Evolutionary conservation across 2,888 invertebrate species (phyloP).

Genomic region (Euclidia mi): DNA sequence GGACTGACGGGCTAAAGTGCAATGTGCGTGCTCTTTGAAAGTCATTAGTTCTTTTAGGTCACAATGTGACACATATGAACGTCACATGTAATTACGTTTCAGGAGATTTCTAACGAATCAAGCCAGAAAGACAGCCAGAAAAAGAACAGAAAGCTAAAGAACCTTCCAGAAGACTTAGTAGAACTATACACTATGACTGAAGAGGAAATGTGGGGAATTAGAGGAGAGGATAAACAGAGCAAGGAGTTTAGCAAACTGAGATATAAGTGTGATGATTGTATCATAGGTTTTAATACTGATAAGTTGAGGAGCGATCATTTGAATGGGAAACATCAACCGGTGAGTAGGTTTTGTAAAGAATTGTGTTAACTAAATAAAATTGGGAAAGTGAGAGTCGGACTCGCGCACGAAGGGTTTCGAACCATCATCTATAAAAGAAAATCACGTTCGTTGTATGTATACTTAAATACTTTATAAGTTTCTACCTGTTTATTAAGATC

Average conservation of each 20-base stretch:
- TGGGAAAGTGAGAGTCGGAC: no score
- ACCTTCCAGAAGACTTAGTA: conserved; percentile 73
- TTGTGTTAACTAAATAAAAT: no score
- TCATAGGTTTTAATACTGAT: conserved; percentile 73
- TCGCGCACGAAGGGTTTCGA: no score
- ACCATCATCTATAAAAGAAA: no score
- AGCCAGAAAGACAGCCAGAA: conserved; percentile 8
- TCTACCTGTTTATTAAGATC: no score
- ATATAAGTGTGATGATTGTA: conserved; percentile 71
- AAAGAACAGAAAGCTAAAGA: conserved; percentile 67
- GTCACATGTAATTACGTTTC: not conserved
- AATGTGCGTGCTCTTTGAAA: no score
- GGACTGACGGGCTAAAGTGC: no score
- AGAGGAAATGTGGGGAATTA: conserved; percentile 74
- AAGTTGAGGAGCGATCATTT: conserved; percentile 71
- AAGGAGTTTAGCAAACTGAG: conserved; percentile 67
- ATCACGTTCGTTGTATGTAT: no score
- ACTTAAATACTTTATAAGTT: no score
- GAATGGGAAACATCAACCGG: conserved; percentile 73
- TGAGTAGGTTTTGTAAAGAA: conserved; percentile 50
- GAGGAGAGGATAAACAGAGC: conserved; percentile 64
- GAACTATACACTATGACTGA: conserved; percentile 73
- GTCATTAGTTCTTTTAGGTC: no score
- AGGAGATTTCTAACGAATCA: conserved; percentile 15
- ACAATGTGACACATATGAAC: no score